These are phyloP conservation scores for Cynoglossus semilaevis DNA, from an alignment of 2,113 vertebrate genomes.

Conservation along the genomic window DNA sequence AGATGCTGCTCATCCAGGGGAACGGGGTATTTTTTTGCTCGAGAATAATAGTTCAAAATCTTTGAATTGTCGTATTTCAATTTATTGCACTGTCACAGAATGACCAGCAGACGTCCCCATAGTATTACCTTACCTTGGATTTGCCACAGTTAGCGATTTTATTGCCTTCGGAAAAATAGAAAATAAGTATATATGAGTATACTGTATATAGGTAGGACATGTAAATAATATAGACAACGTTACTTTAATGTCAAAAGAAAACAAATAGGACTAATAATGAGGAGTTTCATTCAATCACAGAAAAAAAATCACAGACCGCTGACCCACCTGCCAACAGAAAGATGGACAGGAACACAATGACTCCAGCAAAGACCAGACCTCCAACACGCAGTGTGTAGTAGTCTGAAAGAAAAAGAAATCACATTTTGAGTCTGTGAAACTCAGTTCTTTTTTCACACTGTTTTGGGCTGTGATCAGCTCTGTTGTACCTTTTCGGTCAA, in stretches of 20 bases:
- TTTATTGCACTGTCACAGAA: background rate
- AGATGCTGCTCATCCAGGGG: no score
- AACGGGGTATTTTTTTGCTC: no score
- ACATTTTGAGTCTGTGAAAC: slow-evolving; percentile 8
- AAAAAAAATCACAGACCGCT: background rate
- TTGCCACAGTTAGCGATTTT: slow-evolving; percentile 67
- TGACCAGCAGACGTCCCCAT: slow-evolving; percentile 45
- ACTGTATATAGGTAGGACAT: no score
- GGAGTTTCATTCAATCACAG: no score
- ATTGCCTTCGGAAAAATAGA: slow-evolving; percentile 61
- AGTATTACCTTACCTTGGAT: slow-evolving; percentile 53
- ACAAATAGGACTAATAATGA: no score
- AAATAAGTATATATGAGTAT: slow-evolving; percentile 12
- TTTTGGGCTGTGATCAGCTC: background rate
- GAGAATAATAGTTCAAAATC: background rate
- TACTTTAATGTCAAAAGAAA: no score
- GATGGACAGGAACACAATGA: slow-evolving; percentile 71
- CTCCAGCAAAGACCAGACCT: slow-evolving; percentile 69
- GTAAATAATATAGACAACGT: no score
- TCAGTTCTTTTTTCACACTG: background rate
- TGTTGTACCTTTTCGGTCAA: no score
- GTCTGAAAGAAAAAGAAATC: slow-evolving; percentile 57
- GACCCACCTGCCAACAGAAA: slow-evolving; percentile 72
- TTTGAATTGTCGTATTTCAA: background rate
- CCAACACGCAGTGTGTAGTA: slow-evolving; percentile 71